phyloP scores from a whole-genome alignment of 2,797 vertebrate genomes.

The Psittacula echo region DNA sequence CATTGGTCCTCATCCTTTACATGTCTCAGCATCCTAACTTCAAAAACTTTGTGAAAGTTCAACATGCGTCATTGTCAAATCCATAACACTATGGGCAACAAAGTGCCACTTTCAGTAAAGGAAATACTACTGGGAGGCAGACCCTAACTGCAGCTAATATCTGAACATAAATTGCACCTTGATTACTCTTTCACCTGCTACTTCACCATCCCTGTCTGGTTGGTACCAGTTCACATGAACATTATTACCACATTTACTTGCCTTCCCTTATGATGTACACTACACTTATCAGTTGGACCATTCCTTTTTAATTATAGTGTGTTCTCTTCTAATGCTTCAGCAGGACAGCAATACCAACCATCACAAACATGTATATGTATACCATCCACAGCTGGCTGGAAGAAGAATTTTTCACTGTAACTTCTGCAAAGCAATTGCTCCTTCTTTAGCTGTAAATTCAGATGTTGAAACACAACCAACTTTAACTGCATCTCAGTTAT shows the following conservation, averaged over 20 bases:
- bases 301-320: constrained; percentile 49
- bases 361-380: neutral
- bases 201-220: constrained; percentile 15
- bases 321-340: neutral
- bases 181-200: neutral
- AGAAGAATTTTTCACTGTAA: neutral
- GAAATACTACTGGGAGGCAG: neutral
- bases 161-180: constrained; percentile 52
- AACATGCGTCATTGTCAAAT: neutral
- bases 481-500: neutral
- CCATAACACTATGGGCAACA: neutral
- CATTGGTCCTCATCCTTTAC: neutral
- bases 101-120: neutral
- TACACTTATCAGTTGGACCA: constrained; percentile 45
- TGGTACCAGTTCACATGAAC: constrained; percentile 11
- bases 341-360: neutral
- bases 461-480: neutral
- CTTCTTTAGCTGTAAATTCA: neutral
- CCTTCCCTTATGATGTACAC: constrained; percentile 40
- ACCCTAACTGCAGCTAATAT: constrained; percentile 5
- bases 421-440: neutral
- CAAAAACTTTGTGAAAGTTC: neutral
- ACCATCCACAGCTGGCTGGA: neutral
- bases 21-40: neutral
- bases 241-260: constrained; percentile 52